Percentiles rank a stretch among this genome's conserved stretches.
phyloP scores from a whole-genome alignment of 2,113 vertebrate species.

The Picathartes gymnocephalus region DNA sequence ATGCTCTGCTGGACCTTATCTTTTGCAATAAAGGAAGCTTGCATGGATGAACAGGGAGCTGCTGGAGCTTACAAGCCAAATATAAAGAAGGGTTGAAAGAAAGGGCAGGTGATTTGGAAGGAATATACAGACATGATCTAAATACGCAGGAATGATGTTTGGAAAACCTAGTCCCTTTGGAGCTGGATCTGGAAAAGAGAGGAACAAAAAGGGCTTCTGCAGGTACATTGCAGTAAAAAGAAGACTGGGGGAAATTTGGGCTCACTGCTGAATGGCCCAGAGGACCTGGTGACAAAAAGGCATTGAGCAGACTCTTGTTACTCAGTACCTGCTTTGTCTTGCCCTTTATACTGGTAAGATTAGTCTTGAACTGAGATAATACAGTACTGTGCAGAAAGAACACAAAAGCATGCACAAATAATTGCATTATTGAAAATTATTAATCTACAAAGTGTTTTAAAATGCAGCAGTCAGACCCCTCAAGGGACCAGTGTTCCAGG shows the following conservation, averaged over 20 bases:
- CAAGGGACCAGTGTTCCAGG: neutral
- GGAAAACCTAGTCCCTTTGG: neutral
- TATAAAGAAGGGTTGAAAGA: neutral
- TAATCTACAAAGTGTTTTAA: neutral
- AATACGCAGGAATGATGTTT: neutral
- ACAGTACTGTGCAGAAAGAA: neutral
- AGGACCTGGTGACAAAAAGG: neutral
- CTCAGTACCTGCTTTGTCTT: neutral
- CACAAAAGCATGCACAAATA: neutral
- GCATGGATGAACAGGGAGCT: neutral
- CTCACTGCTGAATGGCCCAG: neutral
- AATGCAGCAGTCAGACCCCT: neutral
- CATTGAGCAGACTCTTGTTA: neutral
- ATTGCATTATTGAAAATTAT: neutral
- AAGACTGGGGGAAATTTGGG: neutral
- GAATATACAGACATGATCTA: neutral
- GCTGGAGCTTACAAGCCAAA: neutral
- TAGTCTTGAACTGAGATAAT: neutral
- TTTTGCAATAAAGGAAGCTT: neutral
- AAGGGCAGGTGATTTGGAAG: neutral
- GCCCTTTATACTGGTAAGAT: neutral
- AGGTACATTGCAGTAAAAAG: neutral
- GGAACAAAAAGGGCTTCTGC: neutral
- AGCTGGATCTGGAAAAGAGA: neutral
- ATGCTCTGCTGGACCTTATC: neutral